Evolutionary conservation across 1,140 invertebrate genomes (phyloP), one percentile per base, ranked within the genome.

Genomic region (Paraescarpia echinospica): DNA sequence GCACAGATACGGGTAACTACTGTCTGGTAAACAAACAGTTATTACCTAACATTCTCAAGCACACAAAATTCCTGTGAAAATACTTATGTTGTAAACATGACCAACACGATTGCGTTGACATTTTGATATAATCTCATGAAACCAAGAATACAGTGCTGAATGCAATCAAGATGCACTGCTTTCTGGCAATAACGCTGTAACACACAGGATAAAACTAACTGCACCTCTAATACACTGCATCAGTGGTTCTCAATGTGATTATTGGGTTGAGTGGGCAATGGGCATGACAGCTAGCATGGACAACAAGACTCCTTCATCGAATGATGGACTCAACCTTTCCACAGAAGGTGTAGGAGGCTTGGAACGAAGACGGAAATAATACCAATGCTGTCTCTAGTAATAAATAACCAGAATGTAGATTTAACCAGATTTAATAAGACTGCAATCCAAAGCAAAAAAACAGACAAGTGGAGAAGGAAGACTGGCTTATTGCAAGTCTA

Each of bases 331-430:
- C 14, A 77, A 27, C 14, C 59, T 77, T 18, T 77, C 27, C 27
- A 77, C 59, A 18, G 22, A 27, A 22, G 59, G 0, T 18, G 59
- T 77, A 77, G 59, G 22, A 77, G 22, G 59, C 27, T 4, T 14
- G 59, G 59, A 77, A 77, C 22, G 59, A 77, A 77, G 59, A 77
- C 27, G 22, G 59, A 77, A 77, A 77, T 35, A 34, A 90, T 41
- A 90, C 18, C 90, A 90, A 35, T 35, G 90, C n/a, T 90, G 90
- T 35, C 34, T 4, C 14, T 27, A 90, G 90, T 41, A 90, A 90
- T 41, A 35, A 90, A 9, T 27, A 33, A 89, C 33, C 2, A 14
- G 34, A 89, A 14, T 33, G 89, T 33, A 89, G 34, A 89, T 89
- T 33, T 33, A 34, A 34, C 33, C 33, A 34, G 34, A 89, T 14